Evolutionary conservation across 2,113 vertebrate species (phyloP).

Genomic region (Ondatra zibethicus): DNA sequence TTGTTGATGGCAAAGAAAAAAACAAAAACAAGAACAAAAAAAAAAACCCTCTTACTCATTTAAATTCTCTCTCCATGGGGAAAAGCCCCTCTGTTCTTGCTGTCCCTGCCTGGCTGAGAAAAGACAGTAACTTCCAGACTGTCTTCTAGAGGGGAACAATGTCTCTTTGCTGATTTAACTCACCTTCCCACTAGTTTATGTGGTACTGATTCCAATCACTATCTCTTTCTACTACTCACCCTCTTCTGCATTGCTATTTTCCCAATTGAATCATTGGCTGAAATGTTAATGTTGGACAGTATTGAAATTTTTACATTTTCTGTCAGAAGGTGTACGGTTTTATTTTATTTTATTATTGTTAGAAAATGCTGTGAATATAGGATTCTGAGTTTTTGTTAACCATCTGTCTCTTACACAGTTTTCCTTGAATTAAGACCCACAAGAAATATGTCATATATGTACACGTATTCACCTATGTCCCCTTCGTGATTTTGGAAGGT

Average conservation of each 20-base stretch:
- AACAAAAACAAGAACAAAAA: neutral
- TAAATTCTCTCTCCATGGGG: neutral
- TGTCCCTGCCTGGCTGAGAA: neutral
- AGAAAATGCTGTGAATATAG: neutral
- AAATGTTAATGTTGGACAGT: neutral
- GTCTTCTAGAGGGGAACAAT: neutral
- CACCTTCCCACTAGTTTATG: neutral
- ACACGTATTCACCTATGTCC: neutral
- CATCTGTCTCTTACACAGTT: neutral
- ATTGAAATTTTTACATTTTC: neutral
- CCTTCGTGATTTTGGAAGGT: neutral
- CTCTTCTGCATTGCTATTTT: neutral
- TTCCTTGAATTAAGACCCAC: neutral
- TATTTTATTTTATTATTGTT: neutral
- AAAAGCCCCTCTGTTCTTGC: neutral
- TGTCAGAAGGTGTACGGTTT: neutral
- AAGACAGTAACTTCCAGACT: neutral
- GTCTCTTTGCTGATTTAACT: neutral
- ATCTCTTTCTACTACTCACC: neutral
- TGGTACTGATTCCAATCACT: neutral
- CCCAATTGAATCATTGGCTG: neutral
- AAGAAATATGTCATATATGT: neutral
- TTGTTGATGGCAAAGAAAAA: neutral
- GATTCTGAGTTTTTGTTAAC: neutral
- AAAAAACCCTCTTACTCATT: neutral